Conservation (phyloP, 2,113 vertebrate species). For the Glaucomys volans region DNA sequence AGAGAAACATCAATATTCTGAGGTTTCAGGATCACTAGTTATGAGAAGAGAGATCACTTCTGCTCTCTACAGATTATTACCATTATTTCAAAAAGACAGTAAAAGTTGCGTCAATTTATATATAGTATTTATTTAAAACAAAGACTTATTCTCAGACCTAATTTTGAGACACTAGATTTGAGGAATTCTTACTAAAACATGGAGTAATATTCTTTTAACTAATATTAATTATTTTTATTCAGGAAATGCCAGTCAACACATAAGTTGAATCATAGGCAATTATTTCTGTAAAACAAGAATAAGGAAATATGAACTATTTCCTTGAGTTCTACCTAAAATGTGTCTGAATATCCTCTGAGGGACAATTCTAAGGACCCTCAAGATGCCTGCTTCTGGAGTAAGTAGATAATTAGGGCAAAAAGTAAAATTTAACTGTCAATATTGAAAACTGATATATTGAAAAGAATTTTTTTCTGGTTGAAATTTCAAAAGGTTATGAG, state of each 20-base stretch:
- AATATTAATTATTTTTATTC: neutral
- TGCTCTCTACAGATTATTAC: neutral
- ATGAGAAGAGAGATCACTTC: neutral
- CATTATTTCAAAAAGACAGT: neutral
- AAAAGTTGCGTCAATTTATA: neutral
- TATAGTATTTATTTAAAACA: neutral
- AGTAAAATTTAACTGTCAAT: neutral
- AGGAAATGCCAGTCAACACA: neutral
- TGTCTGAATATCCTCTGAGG: neutral
- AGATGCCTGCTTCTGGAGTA: neutral
- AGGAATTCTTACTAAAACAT: neutral
- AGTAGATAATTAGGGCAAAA: neutral
- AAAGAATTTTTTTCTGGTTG: neutral
- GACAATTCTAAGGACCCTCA: neutral
- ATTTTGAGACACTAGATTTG: neutral
- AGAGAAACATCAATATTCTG: neutral
- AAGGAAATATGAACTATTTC: neutral
- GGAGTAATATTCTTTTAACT: neutral
- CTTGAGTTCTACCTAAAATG: neutral
- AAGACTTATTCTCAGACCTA: neutral
- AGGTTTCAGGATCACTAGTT: neutral
- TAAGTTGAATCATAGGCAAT: neutral
- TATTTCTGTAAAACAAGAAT: neutral
- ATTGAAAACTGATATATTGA: neutral
- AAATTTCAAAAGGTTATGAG: neutral